These are phyloP conservation scores for Coptotermes formosanus DNA, from an alignment of 1,140 invertebrate species.

Conservation along the genomic window DNA sequence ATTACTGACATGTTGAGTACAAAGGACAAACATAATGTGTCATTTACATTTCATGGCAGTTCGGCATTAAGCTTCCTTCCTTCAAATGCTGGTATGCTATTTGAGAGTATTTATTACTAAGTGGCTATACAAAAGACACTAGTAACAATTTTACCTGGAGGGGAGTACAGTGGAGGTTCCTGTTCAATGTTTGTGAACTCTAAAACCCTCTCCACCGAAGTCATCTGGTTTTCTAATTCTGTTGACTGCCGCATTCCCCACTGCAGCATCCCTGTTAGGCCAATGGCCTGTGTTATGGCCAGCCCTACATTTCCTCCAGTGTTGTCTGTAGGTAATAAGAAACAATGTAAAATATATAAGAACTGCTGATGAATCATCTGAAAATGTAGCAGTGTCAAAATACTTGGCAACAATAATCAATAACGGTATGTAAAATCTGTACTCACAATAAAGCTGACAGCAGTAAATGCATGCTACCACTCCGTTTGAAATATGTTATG, in stretches of 20 bases:
- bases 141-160: conserved; percentile 43
- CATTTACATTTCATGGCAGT: not conserved
- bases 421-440: too few relatives aligned
- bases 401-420: too few relatives aligned
- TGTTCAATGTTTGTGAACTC: conserved; percentile 66
- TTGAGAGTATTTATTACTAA: not conserved
- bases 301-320: conserved; percentile 71
- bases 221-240: conserved; percentile 82
- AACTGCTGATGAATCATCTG: too few relatives aligned
- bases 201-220: conserved; percentile 73
- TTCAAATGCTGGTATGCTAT: not conserved
- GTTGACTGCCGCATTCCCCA: conserved; percentile 79
- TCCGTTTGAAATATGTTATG: too few relatives aligned
- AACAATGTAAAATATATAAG: not conserved
- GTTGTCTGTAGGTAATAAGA: conserved; percentile 31
- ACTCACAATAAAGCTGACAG: too few relatives aligned
- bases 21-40: not conserved
- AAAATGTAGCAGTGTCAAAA: too few relatives aligned
- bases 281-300: conserved; percentile 79
- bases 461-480: too few relatives aligned
- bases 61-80: not conserved
- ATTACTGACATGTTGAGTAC: not conserved
- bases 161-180: conserved; percentile 47
- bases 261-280: conserved; percentile 82
- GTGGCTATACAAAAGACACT: not conserved